Percentiles rank a stretch among this genome's conserved stretches.
These are phyloP conservation scores for Ochropleura plecta DNA, from an alignment of 2,888 invertebrate genomes.

Conservation along the genomic window DNA sequence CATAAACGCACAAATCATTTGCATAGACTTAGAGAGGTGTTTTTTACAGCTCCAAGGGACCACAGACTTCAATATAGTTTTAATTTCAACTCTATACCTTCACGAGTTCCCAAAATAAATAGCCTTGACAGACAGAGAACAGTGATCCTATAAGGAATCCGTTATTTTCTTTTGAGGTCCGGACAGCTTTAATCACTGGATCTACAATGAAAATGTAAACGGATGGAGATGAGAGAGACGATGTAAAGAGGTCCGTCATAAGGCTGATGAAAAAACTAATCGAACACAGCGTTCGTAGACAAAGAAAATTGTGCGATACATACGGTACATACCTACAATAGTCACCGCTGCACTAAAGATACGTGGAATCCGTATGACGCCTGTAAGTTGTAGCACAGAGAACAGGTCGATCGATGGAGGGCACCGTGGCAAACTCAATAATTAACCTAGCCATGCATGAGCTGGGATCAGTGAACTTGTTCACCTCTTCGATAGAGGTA, in stretches of 20 bases:
- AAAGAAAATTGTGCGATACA: background rate
- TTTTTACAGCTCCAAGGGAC: no score
- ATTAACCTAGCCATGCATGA: constrained; percentile 4
- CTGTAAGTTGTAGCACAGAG: background rate
- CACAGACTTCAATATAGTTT: no score
- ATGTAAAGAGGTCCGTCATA: no score
- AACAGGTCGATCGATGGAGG: constrained; percentile 22
- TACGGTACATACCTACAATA: background rate
- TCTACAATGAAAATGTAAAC: background rate
- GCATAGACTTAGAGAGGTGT: no score
- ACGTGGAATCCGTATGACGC: background rate
- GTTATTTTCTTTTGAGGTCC: no score
- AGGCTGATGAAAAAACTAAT: background rate
- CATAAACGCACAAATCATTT: no score
- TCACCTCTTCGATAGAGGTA: background rate
- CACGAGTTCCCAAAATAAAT: no score
- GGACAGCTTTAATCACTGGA: background rate
- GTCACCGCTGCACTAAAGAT: background rate
- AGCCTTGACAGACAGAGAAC: no score
- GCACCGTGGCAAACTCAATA: background rate
- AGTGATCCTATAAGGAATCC: no score
- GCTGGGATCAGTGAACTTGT: constrained; percentile 7
- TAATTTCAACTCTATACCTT: no score
- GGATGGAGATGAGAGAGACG: background rate
- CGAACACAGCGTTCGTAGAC: background rate